A percentile compares a stretch with the other conserved stretches of the same genome.
Evolutionary conservation across 2,797 vertebrate genomes (phyloP).

Genomic region (Steatocranus sp.): DNA sequence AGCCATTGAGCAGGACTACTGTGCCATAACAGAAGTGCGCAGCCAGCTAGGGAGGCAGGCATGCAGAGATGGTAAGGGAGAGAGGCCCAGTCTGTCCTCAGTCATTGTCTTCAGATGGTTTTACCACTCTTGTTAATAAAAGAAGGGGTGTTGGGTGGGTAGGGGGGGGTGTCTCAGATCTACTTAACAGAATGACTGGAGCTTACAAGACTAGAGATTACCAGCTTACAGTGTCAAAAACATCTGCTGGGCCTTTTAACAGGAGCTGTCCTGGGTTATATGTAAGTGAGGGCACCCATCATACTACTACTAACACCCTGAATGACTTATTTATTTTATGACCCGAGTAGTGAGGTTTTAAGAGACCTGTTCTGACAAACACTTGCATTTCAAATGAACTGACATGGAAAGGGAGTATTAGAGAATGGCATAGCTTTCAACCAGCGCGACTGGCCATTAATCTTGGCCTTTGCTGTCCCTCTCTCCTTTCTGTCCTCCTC

Average conservation of each 20-base stretch:
- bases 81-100: constrained; percentile 79
- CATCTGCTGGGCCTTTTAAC: constrained; percentile 90
- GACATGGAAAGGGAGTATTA: constrained; percentile 60
- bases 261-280: constrained; percentile 84
- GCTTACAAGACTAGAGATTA: constrained; percentile 89
- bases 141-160: constrained; percentile 39
- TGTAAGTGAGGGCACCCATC: constrained; percentile 79
- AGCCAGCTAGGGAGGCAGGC: constrained; percentile 37
- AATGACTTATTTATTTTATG: constrained; percentile 74
- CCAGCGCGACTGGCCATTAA: constrained; percentile 69
- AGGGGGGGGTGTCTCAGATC: constrained; percentile 76
- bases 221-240: constrained; percentile 92
- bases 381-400: constrained; percentile 73
- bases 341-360: constrained; percentile 73
- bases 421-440: constrained; percentile 69
- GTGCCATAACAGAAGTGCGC: constrained; percentile 85
- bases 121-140: constrained; percentile 96
- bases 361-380: constrained; percentile 72
- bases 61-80: constrained; percentile 57
- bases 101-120: constrained; percentile 94
- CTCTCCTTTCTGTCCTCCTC: constrained; percentile 28
- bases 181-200: constrained; percentile 92
- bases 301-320: constrained; percentile 40
- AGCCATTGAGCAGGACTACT: constrained; percentile 92
- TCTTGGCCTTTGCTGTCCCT: constrained; percentile 61